These are phyloP conservation scores for Sylvilagus bachmani DNA, from an alignment of 2,113 vertebrate genomes.

Conservation along the genomic window DNA sequence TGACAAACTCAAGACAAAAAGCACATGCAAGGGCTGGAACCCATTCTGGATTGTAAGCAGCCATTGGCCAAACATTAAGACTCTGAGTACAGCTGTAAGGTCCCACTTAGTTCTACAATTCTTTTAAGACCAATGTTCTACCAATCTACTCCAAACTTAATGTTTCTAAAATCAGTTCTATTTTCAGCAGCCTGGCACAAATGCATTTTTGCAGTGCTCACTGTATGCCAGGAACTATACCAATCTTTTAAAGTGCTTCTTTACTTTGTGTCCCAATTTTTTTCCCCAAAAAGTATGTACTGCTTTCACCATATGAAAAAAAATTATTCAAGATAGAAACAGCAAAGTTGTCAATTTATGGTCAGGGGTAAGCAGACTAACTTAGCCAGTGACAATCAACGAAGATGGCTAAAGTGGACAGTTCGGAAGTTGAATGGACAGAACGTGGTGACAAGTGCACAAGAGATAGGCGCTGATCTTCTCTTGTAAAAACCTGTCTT, in stretches of 20 bases:
- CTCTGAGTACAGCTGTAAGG: background rate
- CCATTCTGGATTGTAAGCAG: background rate
- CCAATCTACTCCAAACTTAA: background rate
- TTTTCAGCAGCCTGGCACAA: background rate
- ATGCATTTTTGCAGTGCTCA: background rate
- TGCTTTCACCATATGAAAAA: background rate
- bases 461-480: background rate
- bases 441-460: background rate
- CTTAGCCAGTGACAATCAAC: background rate
- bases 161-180: constrained; percentile 32
- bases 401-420: background rate
- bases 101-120: background rate
- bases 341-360: background rate
- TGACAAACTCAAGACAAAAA: constrained; percentile 5
- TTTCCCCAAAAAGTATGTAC: background rate
- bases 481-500: background rate
- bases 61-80: background rate
- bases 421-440: background rate
- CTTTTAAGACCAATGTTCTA: constrained; percentile 38
- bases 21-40: background rate
- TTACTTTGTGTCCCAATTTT: background rate
- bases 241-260: background rate
- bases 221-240: background rate
- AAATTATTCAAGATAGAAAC: background rate
- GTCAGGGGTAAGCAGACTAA: background rate